A percentile compares a stretch with the other conserved stretches of the same genome.
These are phyloP conservation scores for Nemoura dubitans DNA, from an alignment of 2,888 invertebrate genomes.

Conservation along the genomic window DNA sequence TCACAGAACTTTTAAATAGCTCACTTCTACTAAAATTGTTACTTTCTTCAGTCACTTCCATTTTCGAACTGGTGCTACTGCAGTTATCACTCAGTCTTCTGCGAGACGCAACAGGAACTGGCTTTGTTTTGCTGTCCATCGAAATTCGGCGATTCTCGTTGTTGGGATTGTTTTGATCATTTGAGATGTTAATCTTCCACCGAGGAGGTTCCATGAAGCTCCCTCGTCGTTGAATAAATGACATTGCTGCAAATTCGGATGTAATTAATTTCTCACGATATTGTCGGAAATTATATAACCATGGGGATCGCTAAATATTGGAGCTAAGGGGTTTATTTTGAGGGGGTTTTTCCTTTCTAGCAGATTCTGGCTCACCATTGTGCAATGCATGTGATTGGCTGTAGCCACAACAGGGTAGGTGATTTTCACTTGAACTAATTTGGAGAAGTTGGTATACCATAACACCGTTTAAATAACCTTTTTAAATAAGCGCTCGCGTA, in stretches of 20 bases:
- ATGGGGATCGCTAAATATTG: too few relatives aligned
- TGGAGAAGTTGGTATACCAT: too few relatives aligned
- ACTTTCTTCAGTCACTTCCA: constrained; percentile 50
- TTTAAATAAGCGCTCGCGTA: too few relatives aligned
- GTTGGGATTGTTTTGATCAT: constrained; percentile 26
- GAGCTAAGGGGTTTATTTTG: too few relatives aligned
- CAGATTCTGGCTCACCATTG: too few relatives aligned
- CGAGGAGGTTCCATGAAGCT: constrained; percentile 53
- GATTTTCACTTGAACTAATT: too few relatives aligned
- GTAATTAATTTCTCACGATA: background rate
- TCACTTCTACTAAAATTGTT: constrained; percentile 41
- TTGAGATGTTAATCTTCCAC: constrained; percentile 57
- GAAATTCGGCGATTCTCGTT: constrained; percentile 33
- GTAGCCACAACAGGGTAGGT: too few relatives aligned
- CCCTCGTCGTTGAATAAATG: constrained; percentile 21
- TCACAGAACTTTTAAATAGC: constrained; percentile 8
- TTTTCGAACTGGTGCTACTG: constrained; percentile 27
- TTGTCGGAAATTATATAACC: too few relatives aligned
- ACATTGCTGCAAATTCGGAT: background rate
- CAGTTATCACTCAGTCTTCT: constrained; percentile 45
- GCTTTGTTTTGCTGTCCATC: constrained; percentile 31
- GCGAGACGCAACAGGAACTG: constrained; percentile 13
- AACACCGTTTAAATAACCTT: too few relatives aligned
- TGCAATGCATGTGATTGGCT: too few relatives aligned
- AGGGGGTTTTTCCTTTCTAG: too few relatives aligned